Evolutionary conservation across 2,113 vertebrate species (phyloP).

Genomic region (Cynopterus brachyotis): DNA sequence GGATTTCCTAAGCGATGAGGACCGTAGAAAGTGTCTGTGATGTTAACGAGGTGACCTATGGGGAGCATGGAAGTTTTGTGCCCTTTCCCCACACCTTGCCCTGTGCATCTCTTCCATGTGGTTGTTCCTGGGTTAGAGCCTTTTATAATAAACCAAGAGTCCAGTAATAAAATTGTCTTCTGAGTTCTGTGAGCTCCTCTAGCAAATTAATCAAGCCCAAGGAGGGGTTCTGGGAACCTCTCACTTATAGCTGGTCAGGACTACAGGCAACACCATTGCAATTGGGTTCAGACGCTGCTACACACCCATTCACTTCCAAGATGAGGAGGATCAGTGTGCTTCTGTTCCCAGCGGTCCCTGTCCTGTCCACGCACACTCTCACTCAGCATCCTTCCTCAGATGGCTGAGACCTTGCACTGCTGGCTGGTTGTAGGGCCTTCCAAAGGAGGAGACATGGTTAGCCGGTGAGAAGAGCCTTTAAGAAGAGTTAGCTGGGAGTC

Average conservation of each 20-base stretch:
- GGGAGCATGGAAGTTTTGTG: background rate
- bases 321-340: background rate
- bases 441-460: background rate
- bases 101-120: background rate
- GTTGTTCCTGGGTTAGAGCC: background rate
- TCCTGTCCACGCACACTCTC: background rate
- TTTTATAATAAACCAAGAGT: background rate
- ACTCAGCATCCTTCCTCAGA: background rate
- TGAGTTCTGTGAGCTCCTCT: background rate
- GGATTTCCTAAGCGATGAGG: background rate
- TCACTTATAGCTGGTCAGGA: background rate
- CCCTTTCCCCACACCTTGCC: background rate
- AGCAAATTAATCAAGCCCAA: background rate
- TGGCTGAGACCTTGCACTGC: background rate
- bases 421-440: background rate
- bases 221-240: background rate
- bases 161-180: background rate
- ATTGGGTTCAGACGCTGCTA: background rate
- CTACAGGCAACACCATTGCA: background rate
- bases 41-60: background rate
- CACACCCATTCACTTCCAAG: background rate
- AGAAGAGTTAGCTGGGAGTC: too few species aligned
- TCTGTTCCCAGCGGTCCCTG: background rate
- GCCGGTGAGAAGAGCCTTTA: background rate
- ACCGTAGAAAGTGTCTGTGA: background rate